Base-by-base conservation (phyloP, 2,888 invertebrate species). In the Sepiola atlantica region DNA sequence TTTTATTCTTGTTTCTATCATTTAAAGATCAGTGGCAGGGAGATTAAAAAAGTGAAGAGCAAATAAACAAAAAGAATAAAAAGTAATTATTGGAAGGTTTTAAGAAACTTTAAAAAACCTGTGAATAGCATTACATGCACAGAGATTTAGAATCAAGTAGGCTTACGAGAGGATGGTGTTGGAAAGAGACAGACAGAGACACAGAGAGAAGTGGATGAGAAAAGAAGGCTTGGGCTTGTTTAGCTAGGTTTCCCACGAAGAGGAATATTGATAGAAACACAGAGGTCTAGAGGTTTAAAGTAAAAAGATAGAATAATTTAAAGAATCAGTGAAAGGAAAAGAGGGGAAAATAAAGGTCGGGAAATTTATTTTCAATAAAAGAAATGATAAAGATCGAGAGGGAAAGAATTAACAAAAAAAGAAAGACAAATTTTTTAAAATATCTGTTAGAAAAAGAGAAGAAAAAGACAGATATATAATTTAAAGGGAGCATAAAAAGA, bases 41-140 rank as follows among this genome's bases (percentile, higher is more conserved):
- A 77, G 77, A 77, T 77, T 77, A 77, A 77, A 77, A 77, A 77
- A 77, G 77, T 77, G 77, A 77, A 77, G 77, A 77, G 77, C n/a
- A 77, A 77, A 77, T 32, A 77, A 77, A 77, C 77, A 77, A n/a
- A 77, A 77, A n/a, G 32, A 77, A 77, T 77, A n/a, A 77, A 77
- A 77, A 77, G 32, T 77, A 77, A 77, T 77, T n/a, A 77, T 77
- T n/a, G 77, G n/a, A 77, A 77, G 77, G 77, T 77, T 77, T 77
- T 77, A 77, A 77, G 77, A 77, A 77, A n/a, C 77, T 77, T 77
- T 77, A 77, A 77, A 77, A 77, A 77, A 77, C 77, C 77, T 77
- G 77, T 77, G 77, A 77, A 77, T 77, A 77, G 77, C 77, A 77
- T 77, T 77, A 77, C 77, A 77, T 77, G 77, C 77, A 77, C 32